Evolutionary conservation across 2,113 vertebrate species (phyloP), one percentile per base, ranked within the genome.

Genomic region (Suricata suricatta): DNA sequence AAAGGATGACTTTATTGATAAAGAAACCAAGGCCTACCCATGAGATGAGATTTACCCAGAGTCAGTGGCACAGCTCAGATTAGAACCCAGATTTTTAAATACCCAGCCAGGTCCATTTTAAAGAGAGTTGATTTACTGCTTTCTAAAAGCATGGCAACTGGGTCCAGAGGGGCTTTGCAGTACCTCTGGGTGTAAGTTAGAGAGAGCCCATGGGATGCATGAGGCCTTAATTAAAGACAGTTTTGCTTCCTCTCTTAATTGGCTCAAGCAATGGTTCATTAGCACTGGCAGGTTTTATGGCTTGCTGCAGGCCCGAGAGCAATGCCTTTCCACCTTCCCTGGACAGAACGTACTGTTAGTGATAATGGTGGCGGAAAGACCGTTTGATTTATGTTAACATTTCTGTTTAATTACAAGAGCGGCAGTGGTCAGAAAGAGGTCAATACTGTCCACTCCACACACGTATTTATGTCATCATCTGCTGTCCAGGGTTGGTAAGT

Each of bases 181-280:
- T 87, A 83, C 76, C 90, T 79, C 29, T 86, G 85, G 71, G 84
- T 95, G 15, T 94, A 50, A 90, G 66, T 83, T 93, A 77, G 76
- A 94, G 35, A 68, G 74, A 96, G 35, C 74, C 97, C 96, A 96
- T 74, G 98, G 98, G 98, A 98, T 21, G 14, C 21, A 38, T 82
- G 93, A 88, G 89, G 84, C 85, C 92, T 95, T 98, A 88, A 41
- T 97, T 83, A 98, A 98, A 98, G 93, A 96, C 96, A 93, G 88
- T 71, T 74, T 94, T 95, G 98, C 96, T 98, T 97, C 85, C 60
- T 94, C 91, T 97, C 85, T 95, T 98, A 98, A 97, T 97, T 98
- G 98, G 92, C 96, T 97, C 92, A 97, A 95, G 92, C 84, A 60
- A 96, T 95, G 89, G 47, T 92, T 96, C 92, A 25, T 92, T 98